Evolutionary conservation across 2,797 vertebrate species (phyloP).

Genomic region (Phataginus tetradactyla): DNA sequence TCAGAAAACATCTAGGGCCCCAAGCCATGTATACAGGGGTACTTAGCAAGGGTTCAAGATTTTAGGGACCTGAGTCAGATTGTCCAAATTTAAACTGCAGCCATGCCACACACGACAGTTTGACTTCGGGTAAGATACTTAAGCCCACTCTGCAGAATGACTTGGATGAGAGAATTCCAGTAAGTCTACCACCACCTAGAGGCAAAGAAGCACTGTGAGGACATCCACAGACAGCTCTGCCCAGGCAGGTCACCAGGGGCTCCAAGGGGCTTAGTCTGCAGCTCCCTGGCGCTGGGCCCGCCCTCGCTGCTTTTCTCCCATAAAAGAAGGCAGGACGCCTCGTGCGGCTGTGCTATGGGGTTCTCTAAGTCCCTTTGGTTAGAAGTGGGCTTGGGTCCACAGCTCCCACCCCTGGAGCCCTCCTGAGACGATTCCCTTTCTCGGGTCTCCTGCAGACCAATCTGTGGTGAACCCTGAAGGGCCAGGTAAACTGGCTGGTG

Average conservation of each 20-base stretch:
- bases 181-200: neutral
- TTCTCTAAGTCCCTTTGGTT: neutral
- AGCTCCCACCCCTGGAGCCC: neutral
- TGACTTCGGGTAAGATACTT: neutral
- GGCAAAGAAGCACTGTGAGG: neutral
- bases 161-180: neutral
- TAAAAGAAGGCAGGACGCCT: neutral
- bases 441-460: neutral
- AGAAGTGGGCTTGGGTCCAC: neutral
- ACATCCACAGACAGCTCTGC: neutral
- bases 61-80: neutral
- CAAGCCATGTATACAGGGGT: too few relatives aligned
- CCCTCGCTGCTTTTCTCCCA: neutral
- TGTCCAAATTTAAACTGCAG: neutral
- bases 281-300: neutral
- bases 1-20: neutral
- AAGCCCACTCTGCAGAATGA: neutral
- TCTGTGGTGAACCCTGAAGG: neutral
- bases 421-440: neutral
- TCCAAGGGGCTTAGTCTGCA: fast-evolving
- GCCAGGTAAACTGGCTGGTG: neutral
- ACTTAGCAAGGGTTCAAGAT: neutral
- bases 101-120: fast-evolving
- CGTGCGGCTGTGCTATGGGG: neutral
- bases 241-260: neutral